These are phyloP conservation scores for Meleagris gallopavo DNA, from an alignment of 2,113 vertebrate genomes.

Conservation along the genomic window DNA sequence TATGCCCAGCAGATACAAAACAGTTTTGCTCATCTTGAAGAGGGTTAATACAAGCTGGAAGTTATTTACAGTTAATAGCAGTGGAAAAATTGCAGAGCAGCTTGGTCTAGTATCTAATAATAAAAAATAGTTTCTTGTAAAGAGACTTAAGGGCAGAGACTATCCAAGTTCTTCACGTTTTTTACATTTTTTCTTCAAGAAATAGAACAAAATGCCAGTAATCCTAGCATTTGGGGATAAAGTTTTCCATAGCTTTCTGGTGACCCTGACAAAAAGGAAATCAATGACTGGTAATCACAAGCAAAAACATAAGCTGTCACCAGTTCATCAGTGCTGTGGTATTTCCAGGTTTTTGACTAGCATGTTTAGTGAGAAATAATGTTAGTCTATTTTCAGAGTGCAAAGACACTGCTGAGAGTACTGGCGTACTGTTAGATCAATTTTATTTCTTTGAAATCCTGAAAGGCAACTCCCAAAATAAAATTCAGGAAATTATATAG, in stretches of 20 bases:
- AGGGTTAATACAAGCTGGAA: constrained; percentile 50
- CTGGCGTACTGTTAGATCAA: neutral
- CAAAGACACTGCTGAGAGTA: neutral
- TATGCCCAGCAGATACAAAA: neutral
- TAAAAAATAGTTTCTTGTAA: constrained; percentile 65
- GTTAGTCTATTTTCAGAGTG: neutral
- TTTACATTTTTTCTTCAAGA: constrained; percentile 37
- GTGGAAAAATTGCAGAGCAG: constrained; percentile 46
- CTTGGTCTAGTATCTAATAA: constrained; percentile 38
- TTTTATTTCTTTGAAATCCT: neutral
- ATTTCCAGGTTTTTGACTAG: constrained; percentile 9
- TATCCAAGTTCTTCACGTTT: constrained; percentile 12
- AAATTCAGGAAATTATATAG: neutral
- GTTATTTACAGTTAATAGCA: constrained; percentile 56
- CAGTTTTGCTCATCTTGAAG: neutral
- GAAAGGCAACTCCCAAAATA: neutral
- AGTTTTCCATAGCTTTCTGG: constrained; percentile 29
- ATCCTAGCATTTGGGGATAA: neutral
- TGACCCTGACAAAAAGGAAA: constrained; percentile 17
- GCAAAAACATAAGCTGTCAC: neutral
- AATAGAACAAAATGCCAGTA: constrained; percentile 34
- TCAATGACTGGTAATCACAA: neutral
- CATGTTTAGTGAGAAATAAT: neutral
- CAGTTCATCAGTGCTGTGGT: neutral
- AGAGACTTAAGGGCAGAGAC: constrained; percentile 49